Conservation (phyloP, 2,888 invertebrate genomes). For the Congeria kusceri region DNA sequence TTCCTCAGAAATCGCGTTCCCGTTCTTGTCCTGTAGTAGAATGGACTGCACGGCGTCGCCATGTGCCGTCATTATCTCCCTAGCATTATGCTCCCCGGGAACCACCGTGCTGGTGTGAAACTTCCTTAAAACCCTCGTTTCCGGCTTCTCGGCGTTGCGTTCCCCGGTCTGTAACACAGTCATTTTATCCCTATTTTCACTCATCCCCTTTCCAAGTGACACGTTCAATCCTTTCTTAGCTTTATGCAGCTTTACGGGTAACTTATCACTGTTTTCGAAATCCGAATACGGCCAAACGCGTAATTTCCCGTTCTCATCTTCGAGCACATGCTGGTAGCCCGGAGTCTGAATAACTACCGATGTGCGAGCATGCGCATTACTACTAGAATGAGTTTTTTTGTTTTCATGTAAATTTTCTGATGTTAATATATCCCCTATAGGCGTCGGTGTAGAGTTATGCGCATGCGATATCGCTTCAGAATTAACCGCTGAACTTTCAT, state of each 20-base stretch:
- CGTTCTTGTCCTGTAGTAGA: slow-evolving; percentile 51
- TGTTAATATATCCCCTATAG: slow-evolving; percentile 28
- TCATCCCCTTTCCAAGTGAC: slow-evolving; percentile 24
- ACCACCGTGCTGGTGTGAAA: slow-evolving; percentile 55
- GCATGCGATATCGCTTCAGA: slow-evolving; percentile 10
- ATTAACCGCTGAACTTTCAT: slow-evolving; percentile 1
- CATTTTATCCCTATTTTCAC: slow-evolving; percentile 38
- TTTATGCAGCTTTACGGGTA: slow-evolving; percentile 55
- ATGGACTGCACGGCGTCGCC: slow-evolving; percentile 50
- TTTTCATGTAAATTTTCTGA: slow-evolving; percentile 12
- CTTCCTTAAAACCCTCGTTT: slow-evolving; percentile 48
- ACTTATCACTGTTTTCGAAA: slow-evolving; percentile 51
- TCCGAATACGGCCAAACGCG: slow-evolving; percentile 62
- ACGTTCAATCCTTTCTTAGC: slow-evolving; percentile 42
- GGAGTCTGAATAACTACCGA: slow-evolving; percentile 36
- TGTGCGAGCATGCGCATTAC: slow-evolving; percentile 3
- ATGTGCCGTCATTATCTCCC: slow-evolving; percentile 49
- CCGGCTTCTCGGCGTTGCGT: slow-evolving; percentile 57
- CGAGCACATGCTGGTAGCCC: slow-evolving; percentile 54
- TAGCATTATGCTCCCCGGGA: slow-evolving; percentile 32
- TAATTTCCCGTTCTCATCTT: slow-evolving; percentile 58
- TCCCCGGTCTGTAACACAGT: slow-evolving; percentile 57
- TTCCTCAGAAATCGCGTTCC: slow-evolving; percentile 55
- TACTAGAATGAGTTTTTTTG: too few relatives aligned
- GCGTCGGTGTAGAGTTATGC: slow-evolving; percentile 29